Percentiles rank a stretch among this genome's conserved stretches.
Conservation (phyloP, 2,797 vertebrate species). For the Enteromius treurensis region DNA sequence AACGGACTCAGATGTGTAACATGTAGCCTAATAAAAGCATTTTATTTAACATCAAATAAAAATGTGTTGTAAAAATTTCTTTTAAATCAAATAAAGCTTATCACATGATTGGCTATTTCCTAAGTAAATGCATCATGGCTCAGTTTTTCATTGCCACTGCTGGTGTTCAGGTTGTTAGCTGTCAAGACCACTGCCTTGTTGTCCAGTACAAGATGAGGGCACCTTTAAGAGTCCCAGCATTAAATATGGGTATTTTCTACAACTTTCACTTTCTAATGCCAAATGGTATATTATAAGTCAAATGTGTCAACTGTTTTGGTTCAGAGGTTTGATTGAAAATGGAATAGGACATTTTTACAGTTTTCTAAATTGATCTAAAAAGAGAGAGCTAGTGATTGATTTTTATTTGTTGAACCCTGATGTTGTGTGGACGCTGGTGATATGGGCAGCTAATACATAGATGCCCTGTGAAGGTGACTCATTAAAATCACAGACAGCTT, state of each 20-base stretch:
- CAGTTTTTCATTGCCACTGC: background rate
- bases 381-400: slow-evolving; percentile 38
- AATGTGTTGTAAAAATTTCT: no score
- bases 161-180: background rate
- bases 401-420: slow-evolving; percentile 26
- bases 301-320: background rate
- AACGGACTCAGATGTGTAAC: no score
- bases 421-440: slow-evolving; percentile 43
- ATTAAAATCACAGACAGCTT: slow-evolving; percentile 45
- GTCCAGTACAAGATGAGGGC: background rate
- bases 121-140: background rate
- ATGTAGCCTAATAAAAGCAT: background rate
- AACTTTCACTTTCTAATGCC: background rate
- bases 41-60: background rate
- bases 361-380: background rate
- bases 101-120: background rate
- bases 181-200: background rate
- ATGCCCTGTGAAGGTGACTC: slow-evolving; percentile 49
- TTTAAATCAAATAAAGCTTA: background rate
- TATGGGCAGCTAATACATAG: slow-evolving; percentile 46
- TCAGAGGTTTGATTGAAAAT: background rate
- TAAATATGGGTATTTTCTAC: background rate
- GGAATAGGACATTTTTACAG: background rate
- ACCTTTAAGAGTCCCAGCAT: background rate
- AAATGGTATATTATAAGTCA: background rate